These are phyloP conservation scores for Oncorhynchus nerka DNA, from an alignment of 2,113 vertebrate species.

Conservation along the genomic window DNA sequence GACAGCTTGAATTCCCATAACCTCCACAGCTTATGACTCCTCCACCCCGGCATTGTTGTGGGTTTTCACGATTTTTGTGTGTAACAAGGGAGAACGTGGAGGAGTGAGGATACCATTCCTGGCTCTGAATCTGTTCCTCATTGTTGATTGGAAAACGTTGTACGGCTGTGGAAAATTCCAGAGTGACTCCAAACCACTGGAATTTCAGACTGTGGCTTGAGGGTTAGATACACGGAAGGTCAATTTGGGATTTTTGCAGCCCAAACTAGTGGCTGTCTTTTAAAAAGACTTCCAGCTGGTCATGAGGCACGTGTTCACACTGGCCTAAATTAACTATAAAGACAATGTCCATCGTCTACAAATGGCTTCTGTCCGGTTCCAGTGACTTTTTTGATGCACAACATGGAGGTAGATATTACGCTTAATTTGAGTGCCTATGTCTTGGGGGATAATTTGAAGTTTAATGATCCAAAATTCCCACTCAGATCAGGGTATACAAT, in stretches of 20 bases:
- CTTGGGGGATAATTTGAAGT: neutral
- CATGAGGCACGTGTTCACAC: neutral
- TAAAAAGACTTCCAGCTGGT: conserved; percentile 39
- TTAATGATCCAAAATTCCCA: neutral
- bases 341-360: no score
- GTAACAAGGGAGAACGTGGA: conserved; percentile 60
- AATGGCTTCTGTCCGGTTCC: no score
- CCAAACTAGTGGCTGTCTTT: conserved; percentile 59
- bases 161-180: conserved; percentile 74
- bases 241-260: conserved; percentile 63
- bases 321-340: neutral
- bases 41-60: conserved; percentile 39
- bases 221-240: conserved; percentile 70
- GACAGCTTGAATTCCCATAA: neutral
- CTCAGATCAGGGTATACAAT: no score
- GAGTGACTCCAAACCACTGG: conserved; percentile 73
- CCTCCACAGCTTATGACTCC: conserved; percentile 40
- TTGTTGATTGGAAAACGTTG: conserved; percentile 71
- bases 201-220: conserved; percentile 75
- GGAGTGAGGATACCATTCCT: conserved; percentile 61
- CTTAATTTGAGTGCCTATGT: neutral
- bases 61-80: conserved; percentile 49
- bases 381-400: no score
- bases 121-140: conserved; percentile 70
- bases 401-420: no score